Evolutionary conservation across 64 coral and sea anemone species (phyloP), one percentile per base, ranked within the genome.

Genomic region (Exaiptasia diaphana): DNA sequence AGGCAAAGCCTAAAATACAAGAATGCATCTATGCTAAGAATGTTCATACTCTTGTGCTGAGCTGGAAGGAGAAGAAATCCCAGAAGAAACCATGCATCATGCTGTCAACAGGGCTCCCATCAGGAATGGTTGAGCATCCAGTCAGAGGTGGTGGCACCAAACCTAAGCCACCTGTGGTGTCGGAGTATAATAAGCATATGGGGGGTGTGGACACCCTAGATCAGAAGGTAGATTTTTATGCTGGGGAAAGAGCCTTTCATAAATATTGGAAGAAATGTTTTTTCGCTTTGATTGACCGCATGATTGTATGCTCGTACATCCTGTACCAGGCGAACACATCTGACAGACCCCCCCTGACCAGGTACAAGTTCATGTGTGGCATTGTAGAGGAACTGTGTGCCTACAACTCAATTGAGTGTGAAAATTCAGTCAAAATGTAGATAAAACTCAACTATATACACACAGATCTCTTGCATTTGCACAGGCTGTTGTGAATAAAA

Each of bases 181-280:
- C 77, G 28, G 56, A 64, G 49, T 67, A 80, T 40, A 67, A 80
- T 61, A 25, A 80, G 56, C 60, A 80, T 58, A 67, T 80, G 77
- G 76, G 77, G 34, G 77, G 59, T n/a, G 77, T 80, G 13, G 57
- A 67, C 14, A 52, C 62, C 53, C 77, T 50, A 61, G 77, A 80
- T 80, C 77, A 80, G 63, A 80, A 64, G 59, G 77, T 80, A 42
- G 58, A 80, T 61, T 43, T 48, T 80, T 57, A 48, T 80, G 77
- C 76, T 79, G 53, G 55, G 61, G 55, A 79, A 55, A 20, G 55
- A 30, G 34, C 76, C 60, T 76, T 76, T 76, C 77, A 65, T 61
- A 80, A 80, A 61, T 80, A 64, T 80, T 80, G 77, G 77, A 80
- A 80, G 59, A 79, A 67, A 30, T 80, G 58, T 31, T 80, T 80